These are phyloP conservation scores for Drosophila mojavensis DNA, from an alignment of 1,140 invertebrate genomes.

Conservation along the genomic window DNA sequence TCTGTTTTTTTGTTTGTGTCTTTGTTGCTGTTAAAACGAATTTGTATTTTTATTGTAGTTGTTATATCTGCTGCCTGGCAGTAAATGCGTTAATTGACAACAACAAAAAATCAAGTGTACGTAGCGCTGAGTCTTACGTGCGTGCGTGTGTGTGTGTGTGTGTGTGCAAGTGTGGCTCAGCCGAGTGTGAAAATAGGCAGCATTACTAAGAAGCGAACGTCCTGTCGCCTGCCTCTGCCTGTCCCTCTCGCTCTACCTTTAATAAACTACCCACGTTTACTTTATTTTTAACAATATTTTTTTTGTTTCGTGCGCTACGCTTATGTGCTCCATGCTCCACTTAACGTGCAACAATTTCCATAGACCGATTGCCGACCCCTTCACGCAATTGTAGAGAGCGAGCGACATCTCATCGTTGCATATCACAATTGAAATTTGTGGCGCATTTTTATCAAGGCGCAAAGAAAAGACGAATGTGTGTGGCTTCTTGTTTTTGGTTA, in stretches of 20 bases:
- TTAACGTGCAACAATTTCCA: conserved; percentile 75
- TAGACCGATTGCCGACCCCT: conserved; percentile 10
- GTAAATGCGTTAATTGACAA: conserved; percentile 75
- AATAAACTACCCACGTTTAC: conserved; percentile 28
- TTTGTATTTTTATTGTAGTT: conserved; percentile 40
- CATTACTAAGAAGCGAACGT: conserved; percentile 50
- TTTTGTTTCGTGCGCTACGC: conserved; percentile 44
- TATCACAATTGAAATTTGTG: conserved; percentile 76
- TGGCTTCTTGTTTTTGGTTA: conserved; percentile 35
- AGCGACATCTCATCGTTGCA: conserved; percentile 52
- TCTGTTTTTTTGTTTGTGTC: conserved; percentile 55
- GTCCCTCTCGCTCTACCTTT: conserved; percentile 14
- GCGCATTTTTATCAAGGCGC: conserved; percentile 68
- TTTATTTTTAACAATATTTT: conserved; percentile 59
- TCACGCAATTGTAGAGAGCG: conserved; percentile 25
- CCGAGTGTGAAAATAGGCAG: conserved; percentile 60
- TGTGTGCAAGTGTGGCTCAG: conserved; percentile 34
- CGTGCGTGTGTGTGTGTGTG: conserved; percentile 4
- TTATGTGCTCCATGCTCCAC: conserved; percentile 70
- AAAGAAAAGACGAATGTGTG: conserved; percentile 40
- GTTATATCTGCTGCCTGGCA: conserved; percentile 47
- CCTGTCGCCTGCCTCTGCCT: conserved; percentile 42
- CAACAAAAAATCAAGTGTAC: conserved; percentile 54
- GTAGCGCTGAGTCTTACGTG: not conserved
- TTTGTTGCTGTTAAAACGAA: conserved; percentile 44